A percentile compares a stretch with the other conserved stretches of the same genome.
These are phyloP conservation scores for Leucophenga montana DNA, from an alignment of 2,888 invertebrate genomes.

Conservation along the genomic window DNA sequence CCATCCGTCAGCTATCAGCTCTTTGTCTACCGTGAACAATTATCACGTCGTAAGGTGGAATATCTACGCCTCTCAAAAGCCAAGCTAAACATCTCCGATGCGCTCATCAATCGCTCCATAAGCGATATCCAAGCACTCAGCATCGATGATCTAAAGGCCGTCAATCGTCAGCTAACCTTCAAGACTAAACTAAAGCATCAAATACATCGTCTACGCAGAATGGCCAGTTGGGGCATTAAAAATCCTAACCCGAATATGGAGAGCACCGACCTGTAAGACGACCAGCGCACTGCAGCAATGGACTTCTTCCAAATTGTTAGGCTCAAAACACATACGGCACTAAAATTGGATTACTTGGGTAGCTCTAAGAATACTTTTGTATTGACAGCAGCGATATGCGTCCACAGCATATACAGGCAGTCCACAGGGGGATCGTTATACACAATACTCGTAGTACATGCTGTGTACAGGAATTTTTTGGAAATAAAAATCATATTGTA, in stretches of 20 bases:
- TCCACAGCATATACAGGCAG: too few species aligned
- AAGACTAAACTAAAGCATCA: constrained; percentile 55
- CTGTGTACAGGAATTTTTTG: too few species aligned
- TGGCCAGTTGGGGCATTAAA: constrained; percentile 51
- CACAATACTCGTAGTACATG: too few species aligned
- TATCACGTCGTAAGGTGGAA: constrained; percentile 53
- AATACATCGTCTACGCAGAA: constrained; percentile 51
- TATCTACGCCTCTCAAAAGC: constrained; percentile 55
- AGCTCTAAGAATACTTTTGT: too few species aligned
- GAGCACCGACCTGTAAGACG: constrained; percentile 50
- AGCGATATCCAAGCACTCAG: constrained; percentile 53
- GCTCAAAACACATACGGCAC: too few species aligned
- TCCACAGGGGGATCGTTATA: too few species aligned
- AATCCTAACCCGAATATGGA: constrained; percentile 59
- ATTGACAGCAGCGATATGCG: too few species aligned
- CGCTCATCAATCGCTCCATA: constrained; percentile 53
- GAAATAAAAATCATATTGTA: too few species aligned
- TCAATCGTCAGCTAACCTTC: constrained; percentile 57
- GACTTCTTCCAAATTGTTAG: too few species aligned
- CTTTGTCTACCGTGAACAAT: constrained; percentile 56
- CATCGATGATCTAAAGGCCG: constrained; percentile 53
- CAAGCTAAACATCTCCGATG: constrained; percentile 58
- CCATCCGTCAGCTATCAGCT: constrained; percentile 56
- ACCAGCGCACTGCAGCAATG: background rate
- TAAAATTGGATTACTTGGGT: too few species aligned